Base-by-base conservation (phyloP, 2,888 invertebrate genomes). In the Microplitis deprimator region DNA sequence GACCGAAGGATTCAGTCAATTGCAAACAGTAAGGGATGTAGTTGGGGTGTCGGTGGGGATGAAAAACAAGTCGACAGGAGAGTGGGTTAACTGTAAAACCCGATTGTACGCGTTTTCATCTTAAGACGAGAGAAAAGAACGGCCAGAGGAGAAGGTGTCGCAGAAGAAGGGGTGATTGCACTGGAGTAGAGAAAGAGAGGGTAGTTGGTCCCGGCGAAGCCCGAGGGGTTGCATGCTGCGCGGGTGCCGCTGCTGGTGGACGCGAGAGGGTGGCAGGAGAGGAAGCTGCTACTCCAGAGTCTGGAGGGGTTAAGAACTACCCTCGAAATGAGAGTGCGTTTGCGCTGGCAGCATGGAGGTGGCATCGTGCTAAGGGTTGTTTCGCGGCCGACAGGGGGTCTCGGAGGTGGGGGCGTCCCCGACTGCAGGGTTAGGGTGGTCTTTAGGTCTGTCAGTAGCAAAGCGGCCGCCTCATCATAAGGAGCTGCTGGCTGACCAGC, bases 381-480 rank as follows among this genome's bases (percentile, higher is more conserved):
- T 86, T 80, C 82, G 81, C 82, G 81, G 79, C 77, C 81, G 80
- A 81, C 82, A 82, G 83, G 83, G 84, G 83, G 77, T 77, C 77
- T 78, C 77, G 77, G 80, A 77, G 79, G 77, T 77, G 75, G 76
- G 77, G 68, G 78, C 75, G 82, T 75, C 80, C 80, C 79, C 77
- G 81, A 79, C 77, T 86, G 86, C 85, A 87, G 87, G 89, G 89
- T 89, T 88, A 89, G 89, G 89, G 88, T 89, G 89, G 89, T 89
- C 85, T 84, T 84, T 82, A 84, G 83, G 85, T 85, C 85, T 85
- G 88, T 88, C 89, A 89, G 89, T 89, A 89, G 89, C 87, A 87
- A 89, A 89, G 89, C 89, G 89, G 89, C 89, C 89, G 89, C 89
- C 89, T 89, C 87, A 87, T 89, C 89, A 89, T 86, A 89, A 89